These are phyloP conservation scores for Piprites chloris DNA, from an alignment of 2,113 vertebrate genomes.

Conservation along the genomic window DNA sequence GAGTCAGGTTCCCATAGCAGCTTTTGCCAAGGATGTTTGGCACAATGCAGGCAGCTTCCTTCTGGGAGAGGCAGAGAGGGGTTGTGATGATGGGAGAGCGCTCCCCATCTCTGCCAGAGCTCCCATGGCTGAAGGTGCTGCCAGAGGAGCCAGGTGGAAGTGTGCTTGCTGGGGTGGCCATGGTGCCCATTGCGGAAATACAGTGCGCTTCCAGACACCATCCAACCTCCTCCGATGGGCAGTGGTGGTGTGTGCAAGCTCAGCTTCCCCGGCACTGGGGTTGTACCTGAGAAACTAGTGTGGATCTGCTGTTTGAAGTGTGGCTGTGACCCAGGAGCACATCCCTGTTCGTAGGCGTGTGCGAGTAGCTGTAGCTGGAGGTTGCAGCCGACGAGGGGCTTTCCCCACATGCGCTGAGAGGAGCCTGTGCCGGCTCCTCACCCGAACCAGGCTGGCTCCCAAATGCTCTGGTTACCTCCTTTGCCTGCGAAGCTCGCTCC, in stretches of 20 bases:
- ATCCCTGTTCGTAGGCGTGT: fast-evolving
- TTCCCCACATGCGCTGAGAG: fast-evolving
- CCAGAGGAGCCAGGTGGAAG: background rate
- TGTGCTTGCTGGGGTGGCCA: background rate
- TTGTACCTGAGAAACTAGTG: fast-evolving
- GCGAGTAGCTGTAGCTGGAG: background rate
- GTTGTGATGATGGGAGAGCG: background rate
- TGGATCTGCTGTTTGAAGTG: background rate
- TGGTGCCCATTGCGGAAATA: background rate
- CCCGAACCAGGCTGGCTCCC: background rate
- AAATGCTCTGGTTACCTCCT: background rate
- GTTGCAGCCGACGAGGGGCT: fast-evolving
- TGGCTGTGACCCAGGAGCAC: background rate
- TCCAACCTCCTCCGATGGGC: fast-evolving
- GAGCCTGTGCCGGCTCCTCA: background rate
- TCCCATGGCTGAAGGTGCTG: background rate
- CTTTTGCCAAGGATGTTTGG: background rate
- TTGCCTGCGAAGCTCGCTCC: background rate
- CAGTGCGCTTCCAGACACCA: fast-evolving
- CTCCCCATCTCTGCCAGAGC: background rate
- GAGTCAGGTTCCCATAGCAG: background rate
- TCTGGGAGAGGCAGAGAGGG: background rate
- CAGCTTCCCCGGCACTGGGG: background rate
- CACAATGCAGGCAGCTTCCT: background rate
- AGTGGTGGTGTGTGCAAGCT: background rate